phyloP scores from a whole-genome alignment of 2,888 invertebrate species.

The Coecobrya sp. region DNA sequence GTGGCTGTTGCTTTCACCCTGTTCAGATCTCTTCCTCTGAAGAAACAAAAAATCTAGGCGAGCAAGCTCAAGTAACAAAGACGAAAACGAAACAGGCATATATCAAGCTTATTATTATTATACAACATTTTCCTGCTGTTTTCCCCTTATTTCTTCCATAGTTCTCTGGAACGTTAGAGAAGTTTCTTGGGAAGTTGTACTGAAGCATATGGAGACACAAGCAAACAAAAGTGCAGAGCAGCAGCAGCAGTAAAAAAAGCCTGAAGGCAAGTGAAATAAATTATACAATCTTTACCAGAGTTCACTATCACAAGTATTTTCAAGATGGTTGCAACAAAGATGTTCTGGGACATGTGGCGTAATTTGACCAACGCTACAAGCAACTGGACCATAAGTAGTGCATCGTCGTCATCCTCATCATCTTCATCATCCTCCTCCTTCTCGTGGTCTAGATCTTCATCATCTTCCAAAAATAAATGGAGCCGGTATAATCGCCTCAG shows the following conservation, averaged over 20 bases:
- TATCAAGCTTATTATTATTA: background rate
- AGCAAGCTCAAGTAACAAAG: background rate
- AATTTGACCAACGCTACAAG: conserved; percentile 58
- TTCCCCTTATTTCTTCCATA: background rate
- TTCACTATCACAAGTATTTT: background rate
- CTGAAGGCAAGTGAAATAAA: conserved; percentile 34
- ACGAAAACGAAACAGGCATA: background rate
- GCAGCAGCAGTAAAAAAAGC: background rate
- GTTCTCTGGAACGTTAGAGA: background rate
- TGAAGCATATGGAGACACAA: background rate
- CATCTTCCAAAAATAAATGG: background rate
- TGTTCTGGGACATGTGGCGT: conserved; percentile 57
- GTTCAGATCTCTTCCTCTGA: conserved; percentile 5
- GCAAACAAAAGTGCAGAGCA: background rate
- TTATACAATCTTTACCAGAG: background rate
- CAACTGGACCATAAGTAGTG: conserved; percentile 44
- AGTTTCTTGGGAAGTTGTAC: background rate
- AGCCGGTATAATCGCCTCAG: conserved; percentile 62
- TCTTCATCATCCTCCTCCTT: background rate
- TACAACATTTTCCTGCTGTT: background rate
- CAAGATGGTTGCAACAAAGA: conserved; percentile 47
- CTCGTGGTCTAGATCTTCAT: background rate
- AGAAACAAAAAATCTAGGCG: background rate
- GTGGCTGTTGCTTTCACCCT: conserved; percentile 47
- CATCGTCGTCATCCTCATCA: background rate